phyloP scores from a whole-genome alignment of 2,113 vertebrate genomes.

The Setophaga kirtlandii region DNA sequence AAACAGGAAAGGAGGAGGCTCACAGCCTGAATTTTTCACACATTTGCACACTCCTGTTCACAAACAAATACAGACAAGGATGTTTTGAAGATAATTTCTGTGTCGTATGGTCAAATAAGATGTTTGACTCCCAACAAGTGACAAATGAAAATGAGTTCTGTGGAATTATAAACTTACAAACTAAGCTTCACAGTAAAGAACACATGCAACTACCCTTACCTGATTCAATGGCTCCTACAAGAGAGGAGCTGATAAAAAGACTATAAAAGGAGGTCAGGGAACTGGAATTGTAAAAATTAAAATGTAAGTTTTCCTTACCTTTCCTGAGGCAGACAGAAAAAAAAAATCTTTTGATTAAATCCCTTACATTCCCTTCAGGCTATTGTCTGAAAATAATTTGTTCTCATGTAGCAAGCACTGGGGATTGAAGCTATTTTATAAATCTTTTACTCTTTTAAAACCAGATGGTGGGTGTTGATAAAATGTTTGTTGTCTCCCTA shows the following conservation, averaged over 20 bases:
- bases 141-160: neutral
- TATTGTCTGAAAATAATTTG: slow-evolving; percentile 32
- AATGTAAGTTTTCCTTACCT: neutral
- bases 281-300: neutral
- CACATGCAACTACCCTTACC: neutral
- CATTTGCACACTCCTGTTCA: neutral
- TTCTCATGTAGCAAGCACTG: neutral
- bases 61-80: neutral
- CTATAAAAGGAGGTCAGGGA: neutral
- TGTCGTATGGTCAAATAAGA: neutral
- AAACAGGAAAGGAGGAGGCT: neutral
- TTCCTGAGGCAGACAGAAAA: neutral
- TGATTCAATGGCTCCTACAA: neutral
- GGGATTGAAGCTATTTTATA: neutral
- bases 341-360: neutral
- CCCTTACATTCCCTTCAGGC: neutral
- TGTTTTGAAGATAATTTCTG: neutral
- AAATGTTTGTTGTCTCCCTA: slow-evolving; percentile 28
- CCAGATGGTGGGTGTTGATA: slow-evolving; percentile 2
- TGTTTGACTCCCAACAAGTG: neutral
- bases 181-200: neutral
- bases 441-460: slow-evolving; percentile 13
- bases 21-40: neutral
- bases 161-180: neutral
- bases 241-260: neutral